phyloP scores from a whole-genome alignment of 2,888 invertebrate species.

The Desoria tigrina region DNA sequence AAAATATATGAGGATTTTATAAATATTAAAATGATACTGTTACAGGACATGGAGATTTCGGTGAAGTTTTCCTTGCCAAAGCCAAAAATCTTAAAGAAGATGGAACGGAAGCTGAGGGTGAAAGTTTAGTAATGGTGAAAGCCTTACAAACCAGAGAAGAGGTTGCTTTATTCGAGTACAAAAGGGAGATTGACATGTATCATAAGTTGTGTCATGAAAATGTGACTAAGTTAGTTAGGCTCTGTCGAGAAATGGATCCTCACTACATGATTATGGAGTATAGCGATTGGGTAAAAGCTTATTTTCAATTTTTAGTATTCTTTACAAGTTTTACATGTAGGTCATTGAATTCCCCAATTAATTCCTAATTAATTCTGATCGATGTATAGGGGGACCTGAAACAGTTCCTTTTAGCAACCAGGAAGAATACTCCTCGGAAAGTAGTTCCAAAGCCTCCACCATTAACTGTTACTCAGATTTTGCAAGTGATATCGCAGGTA shows the following conservation, averaged over 20 bases:
- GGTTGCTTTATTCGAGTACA: slow-evolving; percentile 55
- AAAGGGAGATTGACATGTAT: slow-evolving; percentile 84
- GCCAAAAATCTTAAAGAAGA: slow-evolving; percentile 55
- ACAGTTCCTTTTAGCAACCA: slow-evolving; percentile 76
- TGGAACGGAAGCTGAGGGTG: slow-evolving; percentile 48
- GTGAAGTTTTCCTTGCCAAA: slow-evolving; percentile 82
- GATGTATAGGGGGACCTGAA: slow-evolving; percentile 88
- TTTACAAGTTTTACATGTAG: not conserved
- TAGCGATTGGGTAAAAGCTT: slow-evolving; percentile 79
- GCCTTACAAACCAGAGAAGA: slow-evolving; percentile 75
- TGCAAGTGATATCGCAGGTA: slow-evolving; percentile 62
- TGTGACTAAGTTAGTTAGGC: slow-evolving; percentile 64
- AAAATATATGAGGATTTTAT: too few species aligned
- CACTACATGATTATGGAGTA: slow-evolving; percentile 86
- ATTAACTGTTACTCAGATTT: slow-evolving; percentile 68
- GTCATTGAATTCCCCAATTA: too few species aligned
- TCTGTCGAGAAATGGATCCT: slow-evolving; percentile 71
- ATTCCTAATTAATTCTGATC: slow-evolving; percentile 43
- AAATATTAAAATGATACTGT: not conserved
- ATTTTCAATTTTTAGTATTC: slow-evolving; percentile 1
- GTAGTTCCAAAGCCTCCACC: slow-evolving; percentile 62
- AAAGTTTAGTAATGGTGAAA: slow-evolving; percentile 70
- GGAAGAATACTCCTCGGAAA: slow-evolving; percentile 55
- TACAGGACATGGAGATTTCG: slow-evolving; percentile 84
- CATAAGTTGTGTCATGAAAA: slow-evolving; percentile 79